These are phyloP conservation scores for Xylocampa areola DNA, from an alignment of 2,888 invertebrate species.

Conservation along the genomic window DNA sequence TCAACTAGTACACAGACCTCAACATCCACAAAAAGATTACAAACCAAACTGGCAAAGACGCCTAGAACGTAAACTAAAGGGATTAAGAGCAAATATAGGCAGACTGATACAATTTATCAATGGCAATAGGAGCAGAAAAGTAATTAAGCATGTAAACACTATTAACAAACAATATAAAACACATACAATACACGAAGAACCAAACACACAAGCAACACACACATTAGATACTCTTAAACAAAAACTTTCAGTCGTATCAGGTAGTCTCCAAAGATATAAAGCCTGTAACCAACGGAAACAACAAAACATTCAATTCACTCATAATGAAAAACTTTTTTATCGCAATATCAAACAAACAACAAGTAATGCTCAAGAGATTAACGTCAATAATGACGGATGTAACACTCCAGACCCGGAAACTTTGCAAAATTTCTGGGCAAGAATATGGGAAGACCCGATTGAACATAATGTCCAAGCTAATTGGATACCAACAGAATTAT, in stretches of 20 bases:
- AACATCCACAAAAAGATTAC: conserved; percentile 1
- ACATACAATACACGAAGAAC: too few relatives aligned
- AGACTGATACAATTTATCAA: conserved; percentile 22
- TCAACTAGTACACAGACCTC: not conserved
- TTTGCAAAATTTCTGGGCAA: conserved; percentile 17
- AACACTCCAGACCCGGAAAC: conserved; percentile 3
- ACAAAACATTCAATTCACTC: conserved; percentile 19
- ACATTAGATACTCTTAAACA: conserved; percentile 30
- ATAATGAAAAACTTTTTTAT: conserved; percentile 29
- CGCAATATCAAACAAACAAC: conserved; percentile 14
- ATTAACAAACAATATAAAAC: conserved; percentile 12
- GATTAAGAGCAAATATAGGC: conserved; percentile 7
- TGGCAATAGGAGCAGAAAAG: conserved; percentile 16
- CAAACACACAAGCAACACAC: conserved; percentile 6
- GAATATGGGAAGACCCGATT: too few relatives aligned
- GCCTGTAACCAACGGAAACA: conserved; percentile 17
- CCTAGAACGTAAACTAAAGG: conserved; percentile 5
- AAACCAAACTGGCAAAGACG: conserved; percentile 14
- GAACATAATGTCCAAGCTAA: conserved; percentile 13
- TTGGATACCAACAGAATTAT: conserved; percentile 14
- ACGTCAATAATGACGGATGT: not conserved
- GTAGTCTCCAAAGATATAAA: conserved; percentile 16
- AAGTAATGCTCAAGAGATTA: conserved; percentile 1
- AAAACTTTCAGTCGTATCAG: conserved; percentile 12
- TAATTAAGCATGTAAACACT: conserved; percentile 3